Percentiles rank a stretch among this genome's conserved stretches.
Evolutionary conservation across 2,113 vertebrate genomes (phyloP).

Genomic region (Hemicordylus capensis): DNA sequence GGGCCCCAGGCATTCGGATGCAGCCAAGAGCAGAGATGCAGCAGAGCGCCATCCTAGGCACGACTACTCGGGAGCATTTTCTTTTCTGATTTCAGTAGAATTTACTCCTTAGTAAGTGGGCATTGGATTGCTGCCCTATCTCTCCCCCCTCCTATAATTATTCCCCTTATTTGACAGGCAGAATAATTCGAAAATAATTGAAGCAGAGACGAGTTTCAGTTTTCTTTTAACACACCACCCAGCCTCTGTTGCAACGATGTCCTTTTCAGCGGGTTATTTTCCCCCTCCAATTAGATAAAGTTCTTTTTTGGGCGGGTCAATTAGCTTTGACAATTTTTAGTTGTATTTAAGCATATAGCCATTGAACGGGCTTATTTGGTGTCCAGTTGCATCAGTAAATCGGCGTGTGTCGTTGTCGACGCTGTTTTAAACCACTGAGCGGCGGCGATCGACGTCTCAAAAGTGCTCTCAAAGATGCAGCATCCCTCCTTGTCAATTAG

Average conservation of each 20-base stretch:
- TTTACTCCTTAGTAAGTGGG: no score
- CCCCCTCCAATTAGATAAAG: background rate
- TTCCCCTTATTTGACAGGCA: no score
- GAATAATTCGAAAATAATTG: no score
- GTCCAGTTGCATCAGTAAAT: background rate
- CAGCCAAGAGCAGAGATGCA: no score
- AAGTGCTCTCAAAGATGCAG: no score
- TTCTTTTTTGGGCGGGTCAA: background rate
- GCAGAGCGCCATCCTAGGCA: no score
- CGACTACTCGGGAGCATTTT: no score
- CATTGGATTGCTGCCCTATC: no score
- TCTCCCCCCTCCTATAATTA: no score
- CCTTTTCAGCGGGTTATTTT: background rate
- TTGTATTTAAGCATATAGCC: background rate
- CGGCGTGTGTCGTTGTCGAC: background rate
- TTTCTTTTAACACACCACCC: background rate
- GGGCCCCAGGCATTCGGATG: no score
- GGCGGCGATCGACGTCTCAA: background rate
- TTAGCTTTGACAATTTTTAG: background rate
- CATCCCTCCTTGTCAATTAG: no score
- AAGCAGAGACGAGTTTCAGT: background rate
- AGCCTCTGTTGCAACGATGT: background rate
- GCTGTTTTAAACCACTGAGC: background rate
- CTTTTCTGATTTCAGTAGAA: no score
- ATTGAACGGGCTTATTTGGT: background rate